Evolutionary conservation across 1,140 invertebrate genomes (phyloP).

Genomic region (Achroia grisella): DNA sequence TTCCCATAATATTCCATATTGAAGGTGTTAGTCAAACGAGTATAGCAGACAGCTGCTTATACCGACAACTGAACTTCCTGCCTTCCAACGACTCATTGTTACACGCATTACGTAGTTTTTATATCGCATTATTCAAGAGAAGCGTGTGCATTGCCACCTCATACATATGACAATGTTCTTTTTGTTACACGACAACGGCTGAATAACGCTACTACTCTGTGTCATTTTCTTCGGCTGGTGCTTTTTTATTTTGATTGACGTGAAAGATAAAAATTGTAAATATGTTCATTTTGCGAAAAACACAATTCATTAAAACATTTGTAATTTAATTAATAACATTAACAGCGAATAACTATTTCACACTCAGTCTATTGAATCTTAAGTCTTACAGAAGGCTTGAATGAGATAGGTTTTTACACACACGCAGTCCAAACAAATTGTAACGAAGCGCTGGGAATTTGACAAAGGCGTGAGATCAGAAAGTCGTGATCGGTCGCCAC

Average conservation of each 20-base stretch:
- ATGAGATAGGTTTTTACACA: conserved; percentile 2
- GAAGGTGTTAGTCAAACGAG: neutral
- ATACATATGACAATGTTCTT: neutral
- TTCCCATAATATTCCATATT: no score
- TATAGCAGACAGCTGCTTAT: conserved; percentile 34
- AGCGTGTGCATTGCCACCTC: neutral
- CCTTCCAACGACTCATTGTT: conserved; percentile 46
- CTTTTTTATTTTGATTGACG: neutral
- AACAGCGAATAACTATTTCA: no score
- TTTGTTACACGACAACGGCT: neutral
- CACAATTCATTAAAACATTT: no score
- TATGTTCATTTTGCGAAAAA: no score
- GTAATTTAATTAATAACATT: no score
- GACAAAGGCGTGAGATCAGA: conserved; percentile 33
- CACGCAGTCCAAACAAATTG: conserved; percentile 25
- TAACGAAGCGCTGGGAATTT: conserved; percentile 29
- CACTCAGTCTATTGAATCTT: no score
- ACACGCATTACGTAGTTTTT: conserved; percentile 27
- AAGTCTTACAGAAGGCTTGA: no score
- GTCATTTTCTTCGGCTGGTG: no score
- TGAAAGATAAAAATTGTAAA: neutral
- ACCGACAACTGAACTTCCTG: conserved; percentile 43
- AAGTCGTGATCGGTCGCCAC: conserved; percentile 47
- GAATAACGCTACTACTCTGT: no score
- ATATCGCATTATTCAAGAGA: conserved; percentile 16